Conservation (phyloP, 2,888 invertebrate species). For the Choreutis nemorana region DNA sequence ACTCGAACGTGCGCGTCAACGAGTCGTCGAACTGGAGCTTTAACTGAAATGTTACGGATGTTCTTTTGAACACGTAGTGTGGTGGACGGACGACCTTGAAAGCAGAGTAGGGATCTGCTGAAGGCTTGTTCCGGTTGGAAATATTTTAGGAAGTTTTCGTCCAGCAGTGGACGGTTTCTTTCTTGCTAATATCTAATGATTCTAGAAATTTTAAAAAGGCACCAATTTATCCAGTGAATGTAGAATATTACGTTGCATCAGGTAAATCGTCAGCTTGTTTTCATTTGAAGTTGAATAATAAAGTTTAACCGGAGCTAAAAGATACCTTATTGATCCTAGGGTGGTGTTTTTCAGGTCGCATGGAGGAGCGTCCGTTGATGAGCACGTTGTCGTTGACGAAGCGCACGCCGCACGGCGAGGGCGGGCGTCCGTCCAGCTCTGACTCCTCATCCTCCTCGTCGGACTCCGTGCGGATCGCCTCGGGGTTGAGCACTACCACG, state of each 20-base stretch:
- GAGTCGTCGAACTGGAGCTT: constrained; percentile 91
- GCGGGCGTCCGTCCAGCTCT: constrained; percentile 70
- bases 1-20: constrained; percentile 89
- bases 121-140: neutral
- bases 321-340: constrained; percentile 67
- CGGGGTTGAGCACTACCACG: constrained; percentile 55
- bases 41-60: constrained; percentile 65
- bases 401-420: constrained; percentile 82
- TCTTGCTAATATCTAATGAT: too few relatives aligned
- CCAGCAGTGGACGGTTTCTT: too few relatives aligned
- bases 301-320: too few relatives aligned
- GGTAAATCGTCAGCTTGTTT: too few relatives aligned
- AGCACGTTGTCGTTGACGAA: constrained; percentile 90
- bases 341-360: constrained; percentile 67
- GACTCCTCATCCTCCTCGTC: constrained; percentile 19
- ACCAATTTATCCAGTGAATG: too few relatives aligned
- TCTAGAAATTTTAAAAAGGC: too few relatives aligned
- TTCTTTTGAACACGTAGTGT: too few relatives aligned
- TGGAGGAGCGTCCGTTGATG: constrained; percentile 88
- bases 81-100: too few relatives aligned
- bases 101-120: too few relatives aligned
- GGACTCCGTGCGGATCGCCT: constrained; percentile 61
- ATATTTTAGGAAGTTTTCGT: too few relatives aligned
- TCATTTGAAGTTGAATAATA: too few relatives aligned
- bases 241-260: too few relatives aligned